Evolutionary conservation across 2,797 vertebrate genomes (phyloP).

Genomic region (Naso thynnoides): DNA sequence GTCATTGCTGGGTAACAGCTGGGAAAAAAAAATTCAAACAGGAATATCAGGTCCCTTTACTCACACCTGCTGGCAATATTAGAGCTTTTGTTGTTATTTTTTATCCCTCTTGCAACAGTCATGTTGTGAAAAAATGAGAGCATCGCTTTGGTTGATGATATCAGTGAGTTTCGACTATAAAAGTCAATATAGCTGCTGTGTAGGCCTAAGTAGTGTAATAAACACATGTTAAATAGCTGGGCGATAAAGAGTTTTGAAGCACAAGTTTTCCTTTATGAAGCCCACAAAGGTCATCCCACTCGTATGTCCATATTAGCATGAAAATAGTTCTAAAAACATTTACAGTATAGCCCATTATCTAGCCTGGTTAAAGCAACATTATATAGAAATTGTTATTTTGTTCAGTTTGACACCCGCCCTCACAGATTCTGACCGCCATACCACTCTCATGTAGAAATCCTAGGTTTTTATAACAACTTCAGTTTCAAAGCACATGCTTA

Average conservation of each 20-base stretch:
- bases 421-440: too few relatives aligned
- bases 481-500: too few relatives aligned
- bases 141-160: background rate
- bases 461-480: too few relatives aligned
- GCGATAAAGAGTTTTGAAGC: background rate
- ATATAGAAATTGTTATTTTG: too few relatives aligned
- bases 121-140: background rate
- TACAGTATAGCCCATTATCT: background rate
- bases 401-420: too few relatives aligned
- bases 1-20: background rate
- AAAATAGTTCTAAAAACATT: background rate
- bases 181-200: background rate
- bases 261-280: background rate
- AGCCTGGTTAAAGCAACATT: background rate
- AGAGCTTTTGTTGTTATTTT: background rate
- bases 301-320: background rate
- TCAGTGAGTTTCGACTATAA: background rate
- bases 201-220: too few relatives aligned
- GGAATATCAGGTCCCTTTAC: background rate
- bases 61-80: background rate
- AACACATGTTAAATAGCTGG: background rate
- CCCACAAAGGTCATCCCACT: background rate
- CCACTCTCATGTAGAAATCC: too few relatives aligned
- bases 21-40: background rate
- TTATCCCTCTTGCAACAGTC: too few relatives aligned